Evolutionary conservation across 2,113 vertebrate species (phyloP).

Genomic region (Desmodus rotundus): DNA sequence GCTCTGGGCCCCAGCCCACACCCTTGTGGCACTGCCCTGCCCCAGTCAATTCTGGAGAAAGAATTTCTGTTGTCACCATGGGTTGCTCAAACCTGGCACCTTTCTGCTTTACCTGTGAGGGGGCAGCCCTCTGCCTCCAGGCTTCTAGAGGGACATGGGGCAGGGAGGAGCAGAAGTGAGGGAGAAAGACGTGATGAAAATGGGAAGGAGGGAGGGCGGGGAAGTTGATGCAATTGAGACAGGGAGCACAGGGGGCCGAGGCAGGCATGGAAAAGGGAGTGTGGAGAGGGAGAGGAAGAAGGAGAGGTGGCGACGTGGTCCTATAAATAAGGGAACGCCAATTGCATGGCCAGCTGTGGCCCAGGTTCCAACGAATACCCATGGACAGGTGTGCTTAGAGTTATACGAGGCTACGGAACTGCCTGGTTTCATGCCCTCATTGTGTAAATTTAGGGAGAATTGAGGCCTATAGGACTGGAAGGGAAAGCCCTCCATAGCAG

Average conservation of each 20-base stretch:
- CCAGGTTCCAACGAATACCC: background rate
- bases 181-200: background rate
- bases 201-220: background rate
- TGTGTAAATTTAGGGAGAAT: background rate
- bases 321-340: background rate
- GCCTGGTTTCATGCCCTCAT: background rate
- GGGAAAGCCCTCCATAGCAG: background rate
- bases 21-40: background rate
- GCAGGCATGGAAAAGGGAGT: background rate
- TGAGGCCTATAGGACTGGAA: background rate
- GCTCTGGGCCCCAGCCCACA: background rate
- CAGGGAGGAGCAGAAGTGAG: background rate
- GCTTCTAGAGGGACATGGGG: background rate
- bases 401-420: background rate
- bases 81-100: background rate
- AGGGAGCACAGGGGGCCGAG: background rate
- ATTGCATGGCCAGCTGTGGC: background rate
- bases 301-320: background rate
- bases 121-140: background rate
- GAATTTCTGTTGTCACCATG: background rate
- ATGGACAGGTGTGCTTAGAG: background rate
- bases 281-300: background rate
- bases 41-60: background rate
- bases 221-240: background rate
- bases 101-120: background rate